phyloP scores from a whole-genome alignment of 1,140 invertebrate genomes.

The Dreissena rostriformis region DNA sequence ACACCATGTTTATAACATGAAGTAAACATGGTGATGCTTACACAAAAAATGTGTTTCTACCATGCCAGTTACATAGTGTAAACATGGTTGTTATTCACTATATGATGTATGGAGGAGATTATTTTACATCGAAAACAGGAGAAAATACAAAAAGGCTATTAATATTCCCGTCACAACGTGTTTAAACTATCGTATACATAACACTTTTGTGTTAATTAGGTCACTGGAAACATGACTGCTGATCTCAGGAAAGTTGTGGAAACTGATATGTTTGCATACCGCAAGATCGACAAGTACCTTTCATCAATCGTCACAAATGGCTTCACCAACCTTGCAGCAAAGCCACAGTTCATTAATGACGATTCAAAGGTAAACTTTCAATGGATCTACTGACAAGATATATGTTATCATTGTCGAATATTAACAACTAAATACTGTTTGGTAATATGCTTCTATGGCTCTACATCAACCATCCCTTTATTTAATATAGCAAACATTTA shows the following conservation, averaged over 20 bases:
- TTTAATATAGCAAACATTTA: no score
- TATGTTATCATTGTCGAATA: no score
- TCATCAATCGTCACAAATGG: constrained; percentile 35
- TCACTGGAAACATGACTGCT: background rate
- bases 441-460: no score
- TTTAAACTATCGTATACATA: background rate
- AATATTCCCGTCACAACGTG: no score
- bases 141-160: no score
- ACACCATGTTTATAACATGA: no score
- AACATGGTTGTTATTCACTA: background rate
- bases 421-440: no score
- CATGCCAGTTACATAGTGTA: background rate
- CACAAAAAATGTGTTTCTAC: background rate
- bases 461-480: no score
- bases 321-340: constrained; percentile 34
- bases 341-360: constrained; percentile 9
- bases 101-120: background rate
- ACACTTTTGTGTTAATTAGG: background rate
- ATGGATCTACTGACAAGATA: no score
- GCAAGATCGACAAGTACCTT: constrained; percentile 13
- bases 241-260: constrained; percentile 17
- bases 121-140: no score
- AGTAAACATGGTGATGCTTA: no score
- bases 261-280: background rate
- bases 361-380: constrained; percentile 15